These are phyloP conservation scores for Neomicropteryx cornuta DNA, from an alignment of 1,140 invertebrate genomes.

Conservation along the genomic window DNA sequence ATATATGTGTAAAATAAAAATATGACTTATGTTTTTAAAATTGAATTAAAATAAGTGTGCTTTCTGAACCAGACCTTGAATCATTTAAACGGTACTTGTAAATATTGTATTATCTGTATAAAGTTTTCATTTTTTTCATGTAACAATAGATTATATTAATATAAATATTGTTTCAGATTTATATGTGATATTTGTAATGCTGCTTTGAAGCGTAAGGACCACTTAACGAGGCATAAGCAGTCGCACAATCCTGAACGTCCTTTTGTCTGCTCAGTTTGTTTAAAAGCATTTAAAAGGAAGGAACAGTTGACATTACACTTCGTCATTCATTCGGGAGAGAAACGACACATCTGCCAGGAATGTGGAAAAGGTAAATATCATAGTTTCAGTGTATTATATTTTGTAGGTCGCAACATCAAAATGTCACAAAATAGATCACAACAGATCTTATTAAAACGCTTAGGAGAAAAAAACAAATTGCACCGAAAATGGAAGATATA, in stretches of 20 bases:
- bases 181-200: slow-evolving; percentile 80
- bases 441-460: too few relatives aligned
- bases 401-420: background rate
- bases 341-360: slow-evolving; percentile 72
- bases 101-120: too few relatives aligned
- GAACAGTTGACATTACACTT: slow-evolving; percentile 75
- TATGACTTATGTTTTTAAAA: too few relatives aligned
- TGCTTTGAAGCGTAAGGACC: slow-evolving; percentile 71
- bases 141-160: too few relatives aligned
- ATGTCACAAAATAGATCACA: too few relatives aligned
- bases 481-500: too few relatives aligned
- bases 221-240: slow-evolving; percentile 69
- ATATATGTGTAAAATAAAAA: too few relatives aligned
- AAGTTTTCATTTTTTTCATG: too few relatives aligned
- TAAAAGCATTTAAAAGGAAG: slow-evolving; percentile 77
- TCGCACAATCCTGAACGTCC: slow-evolving; percentile 71
- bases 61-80: too few relatives aligned
- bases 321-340: slow-evolving; percentile 77
- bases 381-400: slow-evolving; percentile 6
- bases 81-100: too few relatives aligned
- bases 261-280: slow-evolving; percentile 71
- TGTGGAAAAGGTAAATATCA: slow-evolving; percentile 69
- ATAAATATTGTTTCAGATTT: slow-evolving; percentile 51
- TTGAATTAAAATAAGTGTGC: too few relatives aligned
- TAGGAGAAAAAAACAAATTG: too few relatives aligned